These are phyloP conservation scores for Germaria angustata DNA, from an alignment of 2,888 invertebrate species.

Conservation along the genomic window DNA sequence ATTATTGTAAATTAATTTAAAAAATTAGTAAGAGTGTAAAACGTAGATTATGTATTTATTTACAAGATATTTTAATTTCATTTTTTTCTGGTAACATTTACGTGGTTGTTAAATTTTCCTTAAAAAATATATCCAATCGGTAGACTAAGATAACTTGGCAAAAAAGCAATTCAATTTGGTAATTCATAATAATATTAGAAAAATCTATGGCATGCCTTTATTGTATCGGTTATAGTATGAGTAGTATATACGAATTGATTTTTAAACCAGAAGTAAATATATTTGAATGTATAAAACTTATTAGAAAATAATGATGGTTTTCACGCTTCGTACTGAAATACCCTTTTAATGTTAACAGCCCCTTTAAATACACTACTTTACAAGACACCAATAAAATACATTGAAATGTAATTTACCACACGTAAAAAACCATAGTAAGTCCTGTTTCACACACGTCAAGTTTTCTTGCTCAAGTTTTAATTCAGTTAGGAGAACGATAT, in stretches of 20 bases:
- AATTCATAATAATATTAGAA: not conserved
- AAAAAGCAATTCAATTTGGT: not conserved
- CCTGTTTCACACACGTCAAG: too few species aligned
- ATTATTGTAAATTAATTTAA: not conserved
- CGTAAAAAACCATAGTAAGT: too few species aligned
- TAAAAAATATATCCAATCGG: not conserved
- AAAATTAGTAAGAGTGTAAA: not conserved
- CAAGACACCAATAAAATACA: too few species aligned
- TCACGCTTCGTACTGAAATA: too few species aligned
- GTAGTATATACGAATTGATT: not conserved
- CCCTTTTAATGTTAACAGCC: too few species aligned
- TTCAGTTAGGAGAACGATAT: too few species aligned
- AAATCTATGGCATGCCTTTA: slow-evolving; percentile 13
- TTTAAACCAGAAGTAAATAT: not conserved
- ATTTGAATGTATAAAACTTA: not conserved
- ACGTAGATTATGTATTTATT: slow-evolving; percentile 16
- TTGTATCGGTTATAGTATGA: not conserved
- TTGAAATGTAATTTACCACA: too few species aligned
- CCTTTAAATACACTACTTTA: too few species aligned
- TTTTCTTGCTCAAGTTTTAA: too few species aligned
- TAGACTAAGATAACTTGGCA: not conserved
- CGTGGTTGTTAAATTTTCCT: not conserved
- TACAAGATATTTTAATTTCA: not conserved
- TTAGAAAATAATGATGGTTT: not conserved
- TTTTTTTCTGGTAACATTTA: not conserved